phyloP scores from a whole-genome alignment of 2,113 vertebrate genomes.

The Pangasianodon gigas region DNA sequence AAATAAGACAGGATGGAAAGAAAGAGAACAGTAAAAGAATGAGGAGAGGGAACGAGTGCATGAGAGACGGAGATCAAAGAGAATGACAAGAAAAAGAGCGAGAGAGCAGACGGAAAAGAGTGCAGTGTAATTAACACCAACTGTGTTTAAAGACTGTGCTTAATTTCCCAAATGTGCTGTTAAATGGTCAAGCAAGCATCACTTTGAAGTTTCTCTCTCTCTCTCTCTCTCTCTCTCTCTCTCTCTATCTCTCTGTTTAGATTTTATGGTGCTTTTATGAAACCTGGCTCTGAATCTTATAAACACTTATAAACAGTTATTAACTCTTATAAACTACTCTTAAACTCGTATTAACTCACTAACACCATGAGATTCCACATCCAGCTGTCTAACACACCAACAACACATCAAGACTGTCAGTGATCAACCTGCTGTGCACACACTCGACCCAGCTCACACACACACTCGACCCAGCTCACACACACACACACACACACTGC shows the following conservation, averaged over 20 bases:
- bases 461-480: not conserved
- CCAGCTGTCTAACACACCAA: not conserved
- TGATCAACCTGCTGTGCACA: slow-evolving; percentile 5
- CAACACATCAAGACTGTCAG: not conserved
- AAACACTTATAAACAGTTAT: not conserved
- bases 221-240: not conserved
- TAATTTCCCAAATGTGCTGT: not conserved
- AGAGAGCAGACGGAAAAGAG: not conserved
- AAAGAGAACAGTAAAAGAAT: not conserved
- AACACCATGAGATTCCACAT: not conserved
- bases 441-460: not conserved
- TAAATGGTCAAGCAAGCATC: not conserved
- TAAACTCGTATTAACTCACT: not conserved
- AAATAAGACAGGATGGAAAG: not conserved
- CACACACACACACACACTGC: not conserved
- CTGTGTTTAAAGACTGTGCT: not conserved
- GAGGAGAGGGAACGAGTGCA: not conserved
- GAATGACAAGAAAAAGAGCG: not conserved
- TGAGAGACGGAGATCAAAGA: not conserved
- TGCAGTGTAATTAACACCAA: not conserved
- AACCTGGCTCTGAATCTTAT: not conserved
- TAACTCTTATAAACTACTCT: not conserved
- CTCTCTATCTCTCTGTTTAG: not conserved
- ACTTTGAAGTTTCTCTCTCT: not conserved
- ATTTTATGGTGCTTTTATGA: not conserved